These are phyloP conservation scores for Equus przewalskii DNA, from an alignment of 2,113 vertebrate species.

Conservation along the genomic window DNA sequence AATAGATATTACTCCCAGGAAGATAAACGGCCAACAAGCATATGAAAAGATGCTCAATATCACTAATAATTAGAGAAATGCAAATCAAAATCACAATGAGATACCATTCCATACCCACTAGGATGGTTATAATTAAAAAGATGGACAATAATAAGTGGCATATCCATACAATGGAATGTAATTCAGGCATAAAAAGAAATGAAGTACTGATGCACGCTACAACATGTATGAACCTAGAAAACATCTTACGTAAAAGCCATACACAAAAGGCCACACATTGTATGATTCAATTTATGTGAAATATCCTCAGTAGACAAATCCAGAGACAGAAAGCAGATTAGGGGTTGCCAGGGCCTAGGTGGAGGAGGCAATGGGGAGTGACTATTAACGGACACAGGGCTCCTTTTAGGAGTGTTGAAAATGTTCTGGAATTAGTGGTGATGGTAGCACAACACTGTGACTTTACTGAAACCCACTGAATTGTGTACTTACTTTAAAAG, in stretches of 20 bases:
- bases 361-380: not conserved
- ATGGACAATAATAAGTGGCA: not conserved
- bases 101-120: not conserved
- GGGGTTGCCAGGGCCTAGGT: not conserved
- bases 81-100: not conserved
- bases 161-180: not conserved
- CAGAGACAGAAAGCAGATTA: slow-evolving; percentile 10
- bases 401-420: slow-evolving; percentile 9
- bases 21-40: not conserved
- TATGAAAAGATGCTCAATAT: not conserved
- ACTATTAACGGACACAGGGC: not conserved
- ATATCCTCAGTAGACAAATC: not conserved
- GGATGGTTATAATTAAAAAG: not conserved
- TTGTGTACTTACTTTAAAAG: not conserved
- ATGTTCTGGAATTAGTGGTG: slow-evolving; percentile 17
- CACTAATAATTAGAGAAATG: slow-evolving; percentile 8
- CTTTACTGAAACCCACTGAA: not conserved
- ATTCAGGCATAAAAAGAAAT: slow-evolving; percentile 37
- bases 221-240: not conserved
- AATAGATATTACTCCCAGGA: not conserved
- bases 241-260: not conserved
- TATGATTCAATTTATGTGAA: slow-evolving; percentile 16
- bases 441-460: not conserved
- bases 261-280: not conserved
- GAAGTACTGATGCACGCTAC: not conserved